A percentile compares a stretch with the other conserved stretches of the same genome.
Evolutionary conservation across 92 coral and sea anemone species (phyloP).

Genomic region (Siderastrea radians): DNA sequence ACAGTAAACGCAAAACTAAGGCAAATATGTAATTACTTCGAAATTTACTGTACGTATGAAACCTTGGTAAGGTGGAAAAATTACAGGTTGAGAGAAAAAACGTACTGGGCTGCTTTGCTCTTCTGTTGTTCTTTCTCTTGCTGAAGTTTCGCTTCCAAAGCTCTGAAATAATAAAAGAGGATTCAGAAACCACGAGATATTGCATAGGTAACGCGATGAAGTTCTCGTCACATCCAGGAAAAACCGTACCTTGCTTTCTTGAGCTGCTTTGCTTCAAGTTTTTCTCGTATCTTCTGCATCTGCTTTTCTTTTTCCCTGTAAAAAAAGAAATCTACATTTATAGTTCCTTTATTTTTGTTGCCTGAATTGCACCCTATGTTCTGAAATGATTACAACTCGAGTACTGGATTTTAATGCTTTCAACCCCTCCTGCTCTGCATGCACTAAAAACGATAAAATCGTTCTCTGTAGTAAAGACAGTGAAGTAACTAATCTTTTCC

Average conservation of each 20-base stretch:
- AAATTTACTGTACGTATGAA: too few relatives aligned
- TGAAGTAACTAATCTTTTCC: too few relatives aligned
- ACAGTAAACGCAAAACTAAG: too few relatives aligned
- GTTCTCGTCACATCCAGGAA: not conserved
- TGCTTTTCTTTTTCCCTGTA: conserved; percentile 89
- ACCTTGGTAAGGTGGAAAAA: too few relatives aligned
- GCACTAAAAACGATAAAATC: too few relatives aligned
- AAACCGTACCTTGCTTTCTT: conserved; percentile 88
- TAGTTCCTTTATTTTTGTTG: too few relatives aligned
- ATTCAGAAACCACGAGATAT: not conserved
- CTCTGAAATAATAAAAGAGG: conserved; percentile 49
- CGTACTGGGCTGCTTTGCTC: conserved; percentile 86
- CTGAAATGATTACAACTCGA: too few relatives aligned
- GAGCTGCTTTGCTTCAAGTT: conserved; percentile 89
- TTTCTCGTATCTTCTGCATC: conserved; percentile 91
- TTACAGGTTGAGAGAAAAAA: not conserved
- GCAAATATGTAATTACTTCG: too few relatives aligned
- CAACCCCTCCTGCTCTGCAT: too few relatives aligned
- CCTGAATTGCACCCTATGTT: too few relatives aligned
- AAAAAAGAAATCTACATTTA: not conserved
- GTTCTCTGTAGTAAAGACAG: too few relatives aligned
- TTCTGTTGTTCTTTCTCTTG: conserved; percentile 79
- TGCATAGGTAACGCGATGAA: not conserved
- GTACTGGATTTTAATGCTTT: too few relatives aligned
- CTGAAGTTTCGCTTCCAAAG: conserved; percentile 80